Base-by-base conservation (phyloP, 2,113 vertebrate species). In the Oreochromis niloticus region DNA sequence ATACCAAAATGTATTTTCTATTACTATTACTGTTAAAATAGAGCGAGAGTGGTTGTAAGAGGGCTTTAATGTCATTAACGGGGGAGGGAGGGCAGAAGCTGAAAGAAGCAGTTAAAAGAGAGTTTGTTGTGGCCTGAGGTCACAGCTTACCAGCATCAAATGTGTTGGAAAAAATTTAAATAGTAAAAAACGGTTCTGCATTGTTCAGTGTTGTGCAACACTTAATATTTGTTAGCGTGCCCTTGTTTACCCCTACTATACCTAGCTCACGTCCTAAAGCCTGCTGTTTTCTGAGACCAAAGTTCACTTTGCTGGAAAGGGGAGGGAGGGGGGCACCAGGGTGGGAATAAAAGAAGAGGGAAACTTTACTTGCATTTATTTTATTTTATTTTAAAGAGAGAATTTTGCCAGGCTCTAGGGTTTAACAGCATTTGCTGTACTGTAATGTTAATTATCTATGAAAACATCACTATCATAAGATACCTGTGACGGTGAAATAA, bases 241-340 rank as follows among this genome's bases (percentile, higher is more conserved):
- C 55, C 34, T 50, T 81, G 80, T 85, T 82, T 63, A 80, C 61
- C 61, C 81, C 50, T 4, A 36, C 48, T 80, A 34, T 54, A 17
- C 22, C 61, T 17, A 48, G 80, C 71, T 88, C 87, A 82, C 59
- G 73, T 89, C 87, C 89, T 78, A 63, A 91, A 90, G 85, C 91
- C 94, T 95, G 94, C 93, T 95, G 94, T 95, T 93, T 93, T 93
- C 92, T 94, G 89, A 93, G 95, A 95, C 95, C 94, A 94, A 94
- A 91, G 93, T 93, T 94, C 90, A 92, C 81, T 79, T 91, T 94
- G 92, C 94, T 95, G 93, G 90, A 88, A 80, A 48, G 46, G 48
- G 46, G 13, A 19, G 43, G 90, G 86, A 19, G 59, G 24, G 55
- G 8, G 14, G 6, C 4, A 4, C 39, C 4, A 11, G 54, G 14